phyloP scores from a whole-genome alignment of 2,113 vertebrate species.

The Capreolus pygargus region DNA sequence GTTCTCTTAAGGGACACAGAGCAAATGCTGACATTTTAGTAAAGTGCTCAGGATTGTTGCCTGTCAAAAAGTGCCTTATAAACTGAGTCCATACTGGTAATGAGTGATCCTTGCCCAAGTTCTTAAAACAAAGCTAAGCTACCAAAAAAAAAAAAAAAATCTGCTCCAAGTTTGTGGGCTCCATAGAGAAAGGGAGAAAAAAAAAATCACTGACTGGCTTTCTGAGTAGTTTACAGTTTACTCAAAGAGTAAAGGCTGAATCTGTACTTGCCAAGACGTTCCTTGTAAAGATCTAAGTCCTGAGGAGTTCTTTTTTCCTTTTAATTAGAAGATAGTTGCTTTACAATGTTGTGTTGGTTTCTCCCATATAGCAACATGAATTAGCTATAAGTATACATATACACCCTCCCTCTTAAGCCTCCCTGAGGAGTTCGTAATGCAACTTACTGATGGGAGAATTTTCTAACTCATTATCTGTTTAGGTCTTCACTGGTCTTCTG shows the following conservation, averaged over 20 bases:
- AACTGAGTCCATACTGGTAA: neutral
- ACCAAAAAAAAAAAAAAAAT: neutral
- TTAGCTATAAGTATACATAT: neutral
- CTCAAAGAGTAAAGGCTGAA: neutral
- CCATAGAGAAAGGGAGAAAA: neutral
- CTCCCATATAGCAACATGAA: neutral
- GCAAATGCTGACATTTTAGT: neutral
- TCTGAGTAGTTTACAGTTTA: neutral
- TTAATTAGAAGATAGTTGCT: neutral
- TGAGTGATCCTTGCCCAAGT: neutral
- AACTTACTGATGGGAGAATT: slow-evolving; percentile 3
- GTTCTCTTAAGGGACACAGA: neutral
- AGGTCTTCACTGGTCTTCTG: neutral
- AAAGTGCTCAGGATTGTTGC: neutral
- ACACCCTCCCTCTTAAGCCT: neutral
- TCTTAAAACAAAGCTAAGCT: neutral
- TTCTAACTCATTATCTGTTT: neutral
- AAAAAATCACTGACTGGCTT: neutral
- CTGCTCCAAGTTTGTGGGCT: neutral
- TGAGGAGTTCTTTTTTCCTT: neutral
- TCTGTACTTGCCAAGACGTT: neutral
- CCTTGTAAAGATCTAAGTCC: neutral
- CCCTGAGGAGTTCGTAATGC: neutral
- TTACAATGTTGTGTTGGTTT: neutral
- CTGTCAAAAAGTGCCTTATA: neutral